Evolutionary conservation across 2,113 vertebrate species (phyloP), one percentile per base, ranked within the genome.

Genomic region (Leucosticte australis): DNA sequence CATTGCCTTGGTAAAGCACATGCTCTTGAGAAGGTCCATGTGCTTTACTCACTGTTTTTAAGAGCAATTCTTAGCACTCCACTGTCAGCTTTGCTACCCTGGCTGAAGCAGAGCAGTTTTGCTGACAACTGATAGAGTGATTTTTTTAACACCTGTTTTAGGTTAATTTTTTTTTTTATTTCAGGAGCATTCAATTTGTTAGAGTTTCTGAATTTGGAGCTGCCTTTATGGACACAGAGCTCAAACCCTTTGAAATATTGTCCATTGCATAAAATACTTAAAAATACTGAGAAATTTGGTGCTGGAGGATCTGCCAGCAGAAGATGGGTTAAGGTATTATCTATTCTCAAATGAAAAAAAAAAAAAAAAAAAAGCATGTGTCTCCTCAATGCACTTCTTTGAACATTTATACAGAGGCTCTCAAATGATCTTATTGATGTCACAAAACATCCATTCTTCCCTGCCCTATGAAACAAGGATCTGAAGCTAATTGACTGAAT

Each of bases 401-500:
- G 92, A 90, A 78, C 76, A 13, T 71, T 71, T 75, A 20, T 59
- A 70, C 71, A 39, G 85, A 57, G 52, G 55, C 19, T 90, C 90
- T 94, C 73, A 73, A 42, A 78, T 76, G 88, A 57, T 93, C 2
- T 3, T 64, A 71, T 41, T 80, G 95, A 86, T 94, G 83, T 75
- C 70, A 92, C 82, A 83, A 46, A 96, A 89, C 85, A 52, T 88
- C 82, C 59, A 5, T 93, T 95, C 92, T 93, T 96, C 69, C 73
- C 7, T 16, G 28, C 76, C 83, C 67, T 75, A 2, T 70, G 76
- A 81, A 92, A 92, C 68, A 14, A 74, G 80, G 79, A 71, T 84
- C 83, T 86, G 71, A 77, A 65, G 53, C 55, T 90, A 96, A 90
- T 95, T 78, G 90, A 90, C 88, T 87, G 93, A 83, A 88, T 96